These are phyloP conservation scores for Anseranas semipalmata DNA, from an alignment of 2,113 vertebrate genomes.

Conservation along the genomic window DNA sequence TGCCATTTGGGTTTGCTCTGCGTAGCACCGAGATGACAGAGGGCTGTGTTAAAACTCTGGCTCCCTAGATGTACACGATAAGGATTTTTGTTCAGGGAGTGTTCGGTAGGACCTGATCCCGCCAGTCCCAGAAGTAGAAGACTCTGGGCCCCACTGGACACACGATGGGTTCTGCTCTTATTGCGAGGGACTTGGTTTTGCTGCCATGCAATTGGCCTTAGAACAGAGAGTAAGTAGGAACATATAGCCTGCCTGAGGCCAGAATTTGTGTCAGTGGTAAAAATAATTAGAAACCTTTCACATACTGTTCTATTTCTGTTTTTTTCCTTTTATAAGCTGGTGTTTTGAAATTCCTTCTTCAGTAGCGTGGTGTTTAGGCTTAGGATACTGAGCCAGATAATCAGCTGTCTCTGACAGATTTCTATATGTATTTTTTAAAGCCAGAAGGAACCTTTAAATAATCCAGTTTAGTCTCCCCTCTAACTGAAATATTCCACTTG, in stretches of 20 bases:
- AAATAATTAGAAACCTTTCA: background rate
- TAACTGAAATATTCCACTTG: background rate
- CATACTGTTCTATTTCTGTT: background rate
- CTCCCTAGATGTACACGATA: too few species aligned
- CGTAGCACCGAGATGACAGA: background rate
- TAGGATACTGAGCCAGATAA: background rate
- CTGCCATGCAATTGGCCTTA: background rate
- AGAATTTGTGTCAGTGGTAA: background rate
- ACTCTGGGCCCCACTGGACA: too few species aligned
- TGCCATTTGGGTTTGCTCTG: background rate
- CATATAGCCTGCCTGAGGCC: rapidly evolving
- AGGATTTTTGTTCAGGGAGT: background rate
- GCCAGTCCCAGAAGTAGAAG: background rate
- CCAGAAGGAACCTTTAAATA: background rate
- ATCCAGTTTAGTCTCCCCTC: background rate
- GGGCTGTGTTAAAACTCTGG: background rate
- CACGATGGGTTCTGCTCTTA: background rate
- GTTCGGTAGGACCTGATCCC: background rate
- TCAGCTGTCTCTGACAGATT: background rate
- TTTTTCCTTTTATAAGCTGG: too few species aligned
- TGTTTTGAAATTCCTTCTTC: background rate
- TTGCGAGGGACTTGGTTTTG: background rate
- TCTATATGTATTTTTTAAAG: background rate
- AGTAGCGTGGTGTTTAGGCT: background rate
- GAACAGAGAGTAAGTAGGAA: background rate